Conservation (phyloP, 2,113 vertebrate species). For the Mixornis gularis region DNA sequence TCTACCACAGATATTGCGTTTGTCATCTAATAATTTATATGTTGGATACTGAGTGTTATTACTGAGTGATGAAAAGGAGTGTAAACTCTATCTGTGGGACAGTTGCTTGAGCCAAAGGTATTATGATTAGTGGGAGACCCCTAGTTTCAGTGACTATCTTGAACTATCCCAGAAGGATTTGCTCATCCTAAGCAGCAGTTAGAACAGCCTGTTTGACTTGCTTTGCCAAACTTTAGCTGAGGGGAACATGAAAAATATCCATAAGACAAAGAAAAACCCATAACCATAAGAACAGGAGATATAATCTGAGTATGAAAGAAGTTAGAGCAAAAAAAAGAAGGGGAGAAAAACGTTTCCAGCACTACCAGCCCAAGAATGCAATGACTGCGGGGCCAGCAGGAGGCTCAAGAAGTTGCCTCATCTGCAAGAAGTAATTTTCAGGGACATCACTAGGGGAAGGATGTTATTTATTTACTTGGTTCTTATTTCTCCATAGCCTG, state of each 20-base stretch:
- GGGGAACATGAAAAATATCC: not conserved
- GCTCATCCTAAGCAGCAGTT: not conserved
- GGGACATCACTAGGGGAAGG: not conserved
- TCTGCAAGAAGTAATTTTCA: not conserved
- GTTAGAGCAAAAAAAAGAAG: not conserved
- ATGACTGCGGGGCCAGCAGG: not conserved
- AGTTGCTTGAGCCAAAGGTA: not conserved
- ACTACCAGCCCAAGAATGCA: not conserved
- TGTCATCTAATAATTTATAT: not conserved
- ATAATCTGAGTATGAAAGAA: not conserved
- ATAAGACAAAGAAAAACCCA: not conserved
- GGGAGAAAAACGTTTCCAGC: fast-evolving
- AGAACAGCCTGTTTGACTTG: not conserved
- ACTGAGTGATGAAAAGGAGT: not conserved
- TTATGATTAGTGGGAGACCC: not conserved
- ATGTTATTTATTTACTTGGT: not conserved
- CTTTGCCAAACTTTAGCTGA: not conserved
- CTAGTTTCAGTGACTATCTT: not conserved
- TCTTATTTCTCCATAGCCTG: not conserved
- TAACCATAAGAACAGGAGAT: not conserved
- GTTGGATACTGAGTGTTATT: not conserved
- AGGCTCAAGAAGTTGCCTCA: not conserved
- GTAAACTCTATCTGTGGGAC: not conserved
- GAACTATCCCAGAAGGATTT: not conserved
- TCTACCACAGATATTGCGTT: not conserved